phyloP scores from a whole-genome alignment of 1,140 invertebrate species.

The Artemia franciscana region DNA sequence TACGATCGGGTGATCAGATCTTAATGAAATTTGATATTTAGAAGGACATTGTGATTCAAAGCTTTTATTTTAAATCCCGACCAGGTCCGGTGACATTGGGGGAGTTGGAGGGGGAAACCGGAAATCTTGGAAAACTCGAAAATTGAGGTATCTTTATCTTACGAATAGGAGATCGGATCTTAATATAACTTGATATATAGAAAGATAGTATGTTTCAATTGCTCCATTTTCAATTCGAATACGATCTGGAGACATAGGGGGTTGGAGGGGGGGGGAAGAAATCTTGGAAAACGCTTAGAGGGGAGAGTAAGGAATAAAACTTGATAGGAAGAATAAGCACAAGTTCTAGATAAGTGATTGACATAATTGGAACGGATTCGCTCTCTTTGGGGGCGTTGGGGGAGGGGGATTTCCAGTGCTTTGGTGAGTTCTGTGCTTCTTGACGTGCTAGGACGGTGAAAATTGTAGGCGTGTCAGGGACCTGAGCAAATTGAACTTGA shows the following conservation, averaged over 20 bases:
- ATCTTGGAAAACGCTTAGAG: not conserved
- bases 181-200: conserved; percentile 1
- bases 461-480: not conserved
- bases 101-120: too few species aligned
- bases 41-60: conserved; percentile 3
- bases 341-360: not conserved
- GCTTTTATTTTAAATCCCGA: not conserved
- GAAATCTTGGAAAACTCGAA: too few species aligned
- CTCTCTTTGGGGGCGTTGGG: not conserved
- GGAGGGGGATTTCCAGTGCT: not conserved
- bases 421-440: not conserved
- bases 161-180: too few species aligned
- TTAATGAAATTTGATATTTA: conserved; percentile 1
- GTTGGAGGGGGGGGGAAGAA: not conserved
- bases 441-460: not conserved
- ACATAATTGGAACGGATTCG: not conserved
- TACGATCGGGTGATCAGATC: too few species aligned
- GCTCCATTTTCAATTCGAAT: not conserved
- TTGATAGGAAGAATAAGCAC: not conserved
- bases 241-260: not conserved
- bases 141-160: too few species aligned
- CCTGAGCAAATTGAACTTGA: not conserved
- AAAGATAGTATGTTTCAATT: conserved; percentile 2
- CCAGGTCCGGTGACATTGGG: not conserved
- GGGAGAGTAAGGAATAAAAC: too few species aligned